phyloP scores from a whole-genome alignment of 2,888 invertebrate species.

The Polylopha cassiicola region DNA sequence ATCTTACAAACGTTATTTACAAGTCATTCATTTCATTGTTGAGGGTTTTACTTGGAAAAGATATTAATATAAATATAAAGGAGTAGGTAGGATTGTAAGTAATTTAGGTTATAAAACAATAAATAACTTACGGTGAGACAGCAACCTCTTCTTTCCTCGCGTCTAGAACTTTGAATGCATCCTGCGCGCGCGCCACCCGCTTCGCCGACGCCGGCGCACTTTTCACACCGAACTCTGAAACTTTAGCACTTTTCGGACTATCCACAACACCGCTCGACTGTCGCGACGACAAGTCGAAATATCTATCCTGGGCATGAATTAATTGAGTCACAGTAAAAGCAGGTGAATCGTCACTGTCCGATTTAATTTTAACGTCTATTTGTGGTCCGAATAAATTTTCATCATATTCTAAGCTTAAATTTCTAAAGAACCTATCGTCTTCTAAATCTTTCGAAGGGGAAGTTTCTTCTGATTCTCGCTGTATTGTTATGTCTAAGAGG shows the following conservation, averaged over 20 bases:
- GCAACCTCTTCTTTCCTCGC: constrained; percentile 23
- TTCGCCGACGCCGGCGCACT: constrained; percentile 7
- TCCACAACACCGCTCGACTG: constrained; percentile 30
- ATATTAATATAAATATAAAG: too few species aligned
- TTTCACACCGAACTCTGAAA: constrained; percentile 50
- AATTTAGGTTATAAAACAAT: neutral
- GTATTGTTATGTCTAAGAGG: constrained; percentile 55
- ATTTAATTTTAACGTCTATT: constrained; percentile 38
- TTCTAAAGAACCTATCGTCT: constrained; percentile 58
- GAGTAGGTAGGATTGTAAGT: too few species aligned
- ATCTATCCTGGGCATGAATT: constrained; percentile 69
- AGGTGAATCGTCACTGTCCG: constrained; percentile 40
- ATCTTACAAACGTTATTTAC: too few species aligned
- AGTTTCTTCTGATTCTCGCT: constrained; percentile 35
- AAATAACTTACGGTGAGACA: constrained; percentile 28
- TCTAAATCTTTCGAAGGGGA: constrained; percentile 59
- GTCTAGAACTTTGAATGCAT: constrained; percentile 28
- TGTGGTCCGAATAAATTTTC: constrained; percentile 49
- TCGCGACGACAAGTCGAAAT: constrained; percentile 58
- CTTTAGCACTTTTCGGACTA: constrained; percentile 28
- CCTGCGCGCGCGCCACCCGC: constrained; percentile 10
- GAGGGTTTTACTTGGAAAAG: too few species aligned
- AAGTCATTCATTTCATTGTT: too few species aligned
- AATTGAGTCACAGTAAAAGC: constrained; percentile 66
- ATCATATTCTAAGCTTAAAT: constrained; percentile 40